Percentiles rank a stretch among this genome's conserved stretches.
These are phyloP conservation scores for Homarus americanus DNA, from an alignment of 1,140 invertebrate species.

Conservation along the genomic window DNA sequence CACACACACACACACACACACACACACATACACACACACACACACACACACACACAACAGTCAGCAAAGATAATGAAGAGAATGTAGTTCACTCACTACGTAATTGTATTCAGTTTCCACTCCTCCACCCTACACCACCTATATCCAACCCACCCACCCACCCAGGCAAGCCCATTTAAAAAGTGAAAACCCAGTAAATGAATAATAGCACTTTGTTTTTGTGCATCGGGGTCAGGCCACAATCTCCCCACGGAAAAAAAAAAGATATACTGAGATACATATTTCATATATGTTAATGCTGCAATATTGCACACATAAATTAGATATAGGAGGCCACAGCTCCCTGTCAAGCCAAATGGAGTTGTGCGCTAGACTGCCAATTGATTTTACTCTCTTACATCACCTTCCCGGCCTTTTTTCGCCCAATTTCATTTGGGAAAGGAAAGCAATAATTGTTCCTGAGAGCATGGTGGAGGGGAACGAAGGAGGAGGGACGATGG, in stretches of 20 bases:
- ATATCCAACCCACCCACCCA: too few species aligned
- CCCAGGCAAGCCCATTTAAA: too few species aligned
- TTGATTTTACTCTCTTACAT: constrained; percentile 48
- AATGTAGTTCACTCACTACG: too few species aligned
- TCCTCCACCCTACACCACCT: not conserved
- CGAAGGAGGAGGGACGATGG: not conserved
- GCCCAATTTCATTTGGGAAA: constrained; percentile 66
- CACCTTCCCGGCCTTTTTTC: constrained; percentile 33
- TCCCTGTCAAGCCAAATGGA: constrained; percentile 66
- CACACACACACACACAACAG: not conserved
- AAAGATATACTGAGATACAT: constrained; percentile 50
- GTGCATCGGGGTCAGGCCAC: constrained; percentile 1
- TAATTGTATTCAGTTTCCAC: too few species aligned
- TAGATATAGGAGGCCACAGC: constrained; percentile 54
- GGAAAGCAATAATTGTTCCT: constrained; percentile 60
- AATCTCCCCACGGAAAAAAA: not conserved
- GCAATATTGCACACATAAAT: constrained; percentile 70
- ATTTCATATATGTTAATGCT: constrained; percentile 67
- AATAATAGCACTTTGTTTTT: constrained; percentile 9
- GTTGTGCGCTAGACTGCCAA: constrained; percentile 57
- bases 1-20: not conserved
- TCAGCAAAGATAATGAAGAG: too few species aligned
- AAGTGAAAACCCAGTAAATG: not conserved
- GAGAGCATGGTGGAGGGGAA: constrained; percentile 28
- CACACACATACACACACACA: not conserved